These are phyloP conservation scores for Trichechus manatus DNA, from an alignment of 2,113 vertebrate genomes.

Conservation along the genomic window DNA sequence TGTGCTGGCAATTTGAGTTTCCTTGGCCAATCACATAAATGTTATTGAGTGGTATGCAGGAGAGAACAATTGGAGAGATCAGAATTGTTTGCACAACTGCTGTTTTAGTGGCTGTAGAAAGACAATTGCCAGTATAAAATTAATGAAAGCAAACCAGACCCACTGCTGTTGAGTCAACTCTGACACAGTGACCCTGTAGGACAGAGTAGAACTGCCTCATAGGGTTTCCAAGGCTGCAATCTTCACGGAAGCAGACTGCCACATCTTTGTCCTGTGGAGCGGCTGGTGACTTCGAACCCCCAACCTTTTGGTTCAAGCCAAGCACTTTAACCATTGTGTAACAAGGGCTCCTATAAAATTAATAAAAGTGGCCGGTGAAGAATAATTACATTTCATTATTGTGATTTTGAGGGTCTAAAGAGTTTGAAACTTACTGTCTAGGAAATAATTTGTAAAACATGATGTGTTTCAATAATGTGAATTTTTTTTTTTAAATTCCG, in stretches of 20 bases:
- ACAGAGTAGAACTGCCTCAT: no score
- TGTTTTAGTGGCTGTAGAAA: neutral
- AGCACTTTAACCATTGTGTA: no score
- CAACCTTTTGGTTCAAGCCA: no score
- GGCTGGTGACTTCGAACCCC: no score
- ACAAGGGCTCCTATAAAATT: neutral
- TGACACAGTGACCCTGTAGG: no score
- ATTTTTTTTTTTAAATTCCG: slow-evolving; percentile 32
- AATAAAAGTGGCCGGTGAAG: neutral
- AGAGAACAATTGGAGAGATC: neutral
- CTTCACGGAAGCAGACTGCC: no score
- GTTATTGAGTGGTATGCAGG: neutral
- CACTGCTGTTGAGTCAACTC: no score
- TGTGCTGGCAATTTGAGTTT: neutral
- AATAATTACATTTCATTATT: slow-evolving; percentile 38
- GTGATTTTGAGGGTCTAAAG: neutral
- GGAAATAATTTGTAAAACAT: neutral
- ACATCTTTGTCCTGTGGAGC: no score
- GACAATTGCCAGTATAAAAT: neutral
- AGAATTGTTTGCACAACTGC: neutral
- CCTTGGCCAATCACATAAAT: neutral
- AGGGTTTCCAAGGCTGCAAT: no score
- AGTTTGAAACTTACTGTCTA: neutral
- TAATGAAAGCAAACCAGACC: neutral
- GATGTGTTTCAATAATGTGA: neutral